Conservation (phyloP, 2,113 vertebrate species). For the Phoxinus phoxinus region DNA sequence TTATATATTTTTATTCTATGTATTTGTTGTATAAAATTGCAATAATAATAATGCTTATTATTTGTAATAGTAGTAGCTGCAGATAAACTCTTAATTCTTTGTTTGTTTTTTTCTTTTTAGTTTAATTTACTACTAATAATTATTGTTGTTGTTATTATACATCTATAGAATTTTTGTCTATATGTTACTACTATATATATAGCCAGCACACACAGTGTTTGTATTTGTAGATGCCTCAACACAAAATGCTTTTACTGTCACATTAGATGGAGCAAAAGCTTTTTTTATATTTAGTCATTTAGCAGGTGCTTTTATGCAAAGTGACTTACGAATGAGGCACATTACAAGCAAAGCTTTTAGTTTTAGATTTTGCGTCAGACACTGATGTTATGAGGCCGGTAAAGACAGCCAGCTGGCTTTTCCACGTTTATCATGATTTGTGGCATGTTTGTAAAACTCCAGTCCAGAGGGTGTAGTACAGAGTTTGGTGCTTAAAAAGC, state of each 20-base stretch:
- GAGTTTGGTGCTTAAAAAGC: background rate
- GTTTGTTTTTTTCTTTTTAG: no score
- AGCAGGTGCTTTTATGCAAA: background rate
- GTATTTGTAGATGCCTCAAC: background rate
- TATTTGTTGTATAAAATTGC: background rate
- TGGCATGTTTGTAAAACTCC: background rate
- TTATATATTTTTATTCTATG: background rate
- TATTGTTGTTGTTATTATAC: no score
- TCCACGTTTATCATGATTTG: background rate
- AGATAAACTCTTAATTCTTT: no score
- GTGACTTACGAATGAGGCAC: background rate
- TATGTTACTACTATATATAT: no score
- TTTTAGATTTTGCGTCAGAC: background rate
- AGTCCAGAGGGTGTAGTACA: background rate
- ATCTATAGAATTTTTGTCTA: no score
- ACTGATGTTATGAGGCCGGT: background rate
- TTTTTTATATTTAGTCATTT: background rate
- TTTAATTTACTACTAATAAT: no score
- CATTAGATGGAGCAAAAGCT: background rate
- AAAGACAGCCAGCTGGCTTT: background rate
- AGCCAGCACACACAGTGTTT: background rate
- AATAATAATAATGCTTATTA: background rate
- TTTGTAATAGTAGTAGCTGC: background rate
- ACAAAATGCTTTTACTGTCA: constrained; percentile 1
- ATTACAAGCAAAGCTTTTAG: background rate